Evolutionary conservation across 2,888 invertebrate genomes (phyloP).

Genomic region (Xanthia icteritia): DNA sequence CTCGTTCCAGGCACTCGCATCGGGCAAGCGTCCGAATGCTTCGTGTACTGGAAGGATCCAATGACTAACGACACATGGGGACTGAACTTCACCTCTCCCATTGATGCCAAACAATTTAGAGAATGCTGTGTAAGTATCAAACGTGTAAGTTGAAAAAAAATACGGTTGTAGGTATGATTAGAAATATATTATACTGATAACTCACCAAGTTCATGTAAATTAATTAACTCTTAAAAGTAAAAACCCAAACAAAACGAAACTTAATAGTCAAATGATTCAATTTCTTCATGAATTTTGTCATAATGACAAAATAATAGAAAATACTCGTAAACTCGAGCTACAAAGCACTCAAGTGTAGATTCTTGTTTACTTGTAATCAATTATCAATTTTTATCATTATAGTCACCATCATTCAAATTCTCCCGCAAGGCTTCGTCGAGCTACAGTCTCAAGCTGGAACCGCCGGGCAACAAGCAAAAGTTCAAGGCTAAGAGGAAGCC

Average conservation of each 20-base stretch:
- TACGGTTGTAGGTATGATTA: neutral
- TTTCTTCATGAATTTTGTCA: neutral
- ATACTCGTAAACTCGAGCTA: conserved; percentile 8
- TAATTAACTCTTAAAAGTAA: neutral
- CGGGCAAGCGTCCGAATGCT: conserved; percentile 99
- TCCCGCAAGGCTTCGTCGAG: conserved; percentile 99
- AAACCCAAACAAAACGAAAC: neutral
- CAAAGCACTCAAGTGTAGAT: conserved; percentile 18
- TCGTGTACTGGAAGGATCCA: conserved; percentile 99
- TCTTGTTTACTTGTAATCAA: conserved; percentile 48
- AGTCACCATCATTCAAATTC: conserved; percentile 99
- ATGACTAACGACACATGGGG: conserved; percentile 99
- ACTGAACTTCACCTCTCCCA: conserved; percentile 98
- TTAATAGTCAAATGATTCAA: conserved; percentile 2
- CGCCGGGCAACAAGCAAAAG: conserved; percentile 96
- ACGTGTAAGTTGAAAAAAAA: conserved; percentile 40
- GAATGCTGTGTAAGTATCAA: conserved; percentile 97
- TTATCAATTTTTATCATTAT: conserved; percentile 80
- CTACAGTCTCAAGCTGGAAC: conserved; percentile 98
- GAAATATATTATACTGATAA: neutral
- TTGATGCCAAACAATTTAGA: conserved; percentile 98
- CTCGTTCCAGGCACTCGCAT: conserved; percentile 95
- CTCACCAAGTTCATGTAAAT: neutral
- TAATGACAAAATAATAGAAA: neutral
- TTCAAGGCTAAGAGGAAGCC: conserved; percentile 97